Evolutionary conservation across 2,888 invertebrate species (phyloP).

Genomic region (Eucera pruinosa): DNA sequence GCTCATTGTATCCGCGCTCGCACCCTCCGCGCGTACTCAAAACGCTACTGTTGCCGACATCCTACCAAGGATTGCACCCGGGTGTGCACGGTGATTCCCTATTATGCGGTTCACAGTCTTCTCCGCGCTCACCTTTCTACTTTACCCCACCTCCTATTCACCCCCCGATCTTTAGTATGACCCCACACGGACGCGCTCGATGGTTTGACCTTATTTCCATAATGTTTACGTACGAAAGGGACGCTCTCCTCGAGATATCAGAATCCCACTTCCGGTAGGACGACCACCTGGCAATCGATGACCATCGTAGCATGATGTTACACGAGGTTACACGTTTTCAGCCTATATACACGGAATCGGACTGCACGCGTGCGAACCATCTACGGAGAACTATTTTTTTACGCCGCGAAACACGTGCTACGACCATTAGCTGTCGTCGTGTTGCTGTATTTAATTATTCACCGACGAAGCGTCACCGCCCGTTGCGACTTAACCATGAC

Average conservation of each 20-base stretch:
- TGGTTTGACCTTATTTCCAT: constrained; percentile 79
- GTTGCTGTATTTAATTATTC: constrained; percentile 64
- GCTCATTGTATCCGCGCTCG: constrained; percentile 47
- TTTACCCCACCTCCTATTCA: constrained; percentile 24
- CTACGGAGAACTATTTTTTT: constrained; percentile 29
- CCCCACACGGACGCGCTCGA: constrained; percentile 63
- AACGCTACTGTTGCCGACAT: constrained; percentile 52
- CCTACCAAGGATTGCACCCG: constrained; percentile 49
- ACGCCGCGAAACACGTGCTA: constrained; percentile 68
- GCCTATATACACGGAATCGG: constrained; percentile 39
- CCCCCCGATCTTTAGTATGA: constrained; percentile 52
- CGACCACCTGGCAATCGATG: constrained; percentile 77
- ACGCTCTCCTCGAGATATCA: constrained; percentile 72
- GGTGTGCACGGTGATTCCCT: constrained; percentile 55
- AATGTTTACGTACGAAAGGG: constrained; percentile 61
- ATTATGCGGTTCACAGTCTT: constrained; percentile 67
- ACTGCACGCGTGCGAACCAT: constrained; percentile 53
- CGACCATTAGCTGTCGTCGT: constrained; percentile 63
- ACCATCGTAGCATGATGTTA: constrained; percentile 63
- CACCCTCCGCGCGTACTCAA: constrained; percentile 61
- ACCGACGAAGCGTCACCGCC: constrained; percentile 32
- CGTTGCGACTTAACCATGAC: constrained; percentile 31
- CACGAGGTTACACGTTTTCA: constrained; percentile 42
- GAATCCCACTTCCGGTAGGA: constrained; percentile 79
- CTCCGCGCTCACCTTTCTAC: constrained; percentile 36